Conservation (phyloP, 2,888 invertebrate genomes). For the Meghimatium bilineatum region DNA sequence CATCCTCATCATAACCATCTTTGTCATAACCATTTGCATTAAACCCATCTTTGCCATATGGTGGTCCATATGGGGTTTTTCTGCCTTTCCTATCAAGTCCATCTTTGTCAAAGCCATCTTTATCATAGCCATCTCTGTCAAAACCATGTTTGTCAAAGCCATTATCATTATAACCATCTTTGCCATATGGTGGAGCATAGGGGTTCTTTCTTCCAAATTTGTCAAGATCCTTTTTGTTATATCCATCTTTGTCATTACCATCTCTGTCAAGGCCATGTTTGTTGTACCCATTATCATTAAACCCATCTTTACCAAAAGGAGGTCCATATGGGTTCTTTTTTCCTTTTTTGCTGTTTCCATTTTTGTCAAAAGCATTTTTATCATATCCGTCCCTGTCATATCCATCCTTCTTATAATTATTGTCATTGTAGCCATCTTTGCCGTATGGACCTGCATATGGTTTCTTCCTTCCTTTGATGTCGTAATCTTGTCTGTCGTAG, state of each 20-base stretch:
- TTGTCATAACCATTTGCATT: slow-evolving; percentile 13
- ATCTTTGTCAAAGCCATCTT: slow-evolving; percentile 32
- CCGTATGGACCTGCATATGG: slow-evolving; percentile 12
- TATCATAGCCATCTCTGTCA: slow-evolving; percentile 23
- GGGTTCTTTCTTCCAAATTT: slow-evolving; percentile 31
- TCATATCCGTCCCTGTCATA: slow-evolving; percentile 27
- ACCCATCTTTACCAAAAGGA: slow-evolving; percentile 39
- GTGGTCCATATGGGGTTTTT: slow-evolving; percentile 22
- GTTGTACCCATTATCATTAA: slow-evolving; percentile 21
- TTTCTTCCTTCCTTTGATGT: slow-evolving; percentile 23
- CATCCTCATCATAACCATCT: slow-evolving; percentile 42
- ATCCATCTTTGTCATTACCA: slow-evolving; percentile 51
- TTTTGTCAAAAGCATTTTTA: slow-evolving; percentile 7
- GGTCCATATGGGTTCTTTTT: slow-evolving; percentile 14
- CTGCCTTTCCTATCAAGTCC: slow-evolving; percentile 12
- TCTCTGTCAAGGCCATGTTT: slow-evolving; percentile 47
- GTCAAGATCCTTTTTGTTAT: slow-evolving; percentile 23
- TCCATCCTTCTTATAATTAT: slow-evolving; percentile 13
- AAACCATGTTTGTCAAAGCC: slow-evolving; percentile 21
- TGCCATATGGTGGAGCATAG: slow-evolving; percentile 29
- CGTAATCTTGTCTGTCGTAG: slow-evolving; percentile 14
- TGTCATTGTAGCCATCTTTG: slow-evolving; percentile 10
- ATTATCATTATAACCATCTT: slow-evolving; percentile 20
- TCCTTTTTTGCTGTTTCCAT: neutral
- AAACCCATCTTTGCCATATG: slow-evolving; percentile 34